These are phyloP conservation scores for Ichneumoninae sp. DNA, from an alignment of 2,888 invertebrate species.

Conservation along the genomic window DNA sequence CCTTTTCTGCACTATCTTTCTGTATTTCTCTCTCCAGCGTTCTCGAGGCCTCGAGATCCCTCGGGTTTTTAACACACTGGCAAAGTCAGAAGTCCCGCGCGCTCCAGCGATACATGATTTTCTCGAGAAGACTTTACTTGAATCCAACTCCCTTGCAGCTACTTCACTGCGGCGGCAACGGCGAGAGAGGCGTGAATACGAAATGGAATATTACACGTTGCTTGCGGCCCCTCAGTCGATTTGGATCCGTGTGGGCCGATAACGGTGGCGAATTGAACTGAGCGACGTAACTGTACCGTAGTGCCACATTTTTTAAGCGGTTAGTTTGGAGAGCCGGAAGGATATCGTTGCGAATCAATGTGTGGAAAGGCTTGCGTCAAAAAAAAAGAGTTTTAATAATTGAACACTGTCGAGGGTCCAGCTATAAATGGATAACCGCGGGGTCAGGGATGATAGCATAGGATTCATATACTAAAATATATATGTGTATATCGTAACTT, in stretches of 20 bases:
- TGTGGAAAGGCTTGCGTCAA: background rate
- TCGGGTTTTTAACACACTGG: conserved; percentile 61
- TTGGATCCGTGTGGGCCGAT: background rate
- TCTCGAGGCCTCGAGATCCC: conserved; percentile 47
- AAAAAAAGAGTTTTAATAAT: background rate
- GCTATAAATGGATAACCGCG: background rate
- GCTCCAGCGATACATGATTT: conserved; percentile 23
- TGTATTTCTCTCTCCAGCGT: conserved; percentile 32
- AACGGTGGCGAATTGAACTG: background rate
- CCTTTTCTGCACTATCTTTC: conserved; percentile 32
- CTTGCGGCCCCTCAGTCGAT: background rate
- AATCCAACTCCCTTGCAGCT: conserved; percentile 7
- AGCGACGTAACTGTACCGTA: background rate
- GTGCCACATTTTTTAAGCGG: background rate
- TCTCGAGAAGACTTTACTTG: conserved; percentile 29
- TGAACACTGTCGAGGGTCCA: background rate
- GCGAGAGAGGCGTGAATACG: background rate
- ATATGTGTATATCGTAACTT: background rate
- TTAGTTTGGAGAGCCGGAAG: background rate
- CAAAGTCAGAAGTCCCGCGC: conserved; percentile 42
- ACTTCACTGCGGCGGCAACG: background rate
- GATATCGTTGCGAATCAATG: background rate
- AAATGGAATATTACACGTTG: conserved; percentile 44
- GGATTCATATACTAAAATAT: background rate
- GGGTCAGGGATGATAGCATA: background rate